Evolutionary conservation across 2,888 invertebrate species (phyloP).

Genomic region (Lottia scabra): DNA sequence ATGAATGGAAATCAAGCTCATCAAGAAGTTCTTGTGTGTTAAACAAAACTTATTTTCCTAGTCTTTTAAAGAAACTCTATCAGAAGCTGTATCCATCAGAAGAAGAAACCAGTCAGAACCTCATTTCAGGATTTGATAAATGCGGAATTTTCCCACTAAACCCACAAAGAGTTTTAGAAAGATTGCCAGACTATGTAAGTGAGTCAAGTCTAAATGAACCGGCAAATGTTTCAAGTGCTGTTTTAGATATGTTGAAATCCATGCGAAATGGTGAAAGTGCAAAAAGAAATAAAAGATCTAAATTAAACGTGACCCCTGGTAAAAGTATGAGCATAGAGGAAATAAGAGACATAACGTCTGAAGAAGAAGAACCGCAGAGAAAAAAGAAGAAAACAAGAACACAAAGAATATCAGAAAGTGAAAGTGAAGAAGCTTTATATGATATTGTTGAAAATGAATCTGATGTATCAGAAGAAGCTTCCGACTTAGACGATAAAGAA

Average conservation of each 20-base stretch:
- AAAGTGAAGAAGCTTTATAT: too few relatives aligned
- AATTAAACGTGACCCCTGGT: not conserved
- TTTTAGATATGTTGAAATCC: not conserved
- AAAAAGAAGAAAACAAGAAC: too few relatives aligned
- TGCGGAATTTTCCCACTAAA: constrained; percentile 10
- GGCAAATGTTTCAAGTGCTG: not conserved
- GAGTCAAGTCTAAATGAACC: too few relatives aligned
- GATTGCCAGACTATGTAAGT: not conserved
- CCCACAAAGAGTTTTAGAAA: constrained; percentile 7
- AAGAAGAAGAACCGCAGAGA: not conserved
- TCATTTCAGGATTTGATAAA: constrained; percentile 21
- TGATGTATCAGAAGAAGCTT: too few relatives aligned
- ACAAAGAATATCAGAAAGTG: too few relatives aligned
- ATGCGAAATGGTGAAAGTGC: not conserved
- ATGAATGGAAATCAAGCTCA: constrained; percentile 13
- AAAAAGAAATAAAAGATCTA: not conserved
- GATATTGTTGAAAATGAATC: too few relatives aligned
- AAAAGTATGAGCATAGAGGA: not conserved
- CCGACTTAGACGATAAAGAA: too few relatives aligned
- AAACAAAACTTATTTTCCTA: constrained; percentile 15
- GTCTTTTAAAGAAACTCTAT: constrained; percentile 10
- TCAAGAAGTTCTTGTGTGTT: not conserved
- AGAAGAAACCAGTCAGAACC: not conserved
- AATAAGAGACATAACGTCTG: not conserved
- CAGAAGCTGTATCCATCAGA: constrained; percentile 2